Conservation (phyloP, 2,888 invertebrate species). For the Rotaria sp. region DNA sequence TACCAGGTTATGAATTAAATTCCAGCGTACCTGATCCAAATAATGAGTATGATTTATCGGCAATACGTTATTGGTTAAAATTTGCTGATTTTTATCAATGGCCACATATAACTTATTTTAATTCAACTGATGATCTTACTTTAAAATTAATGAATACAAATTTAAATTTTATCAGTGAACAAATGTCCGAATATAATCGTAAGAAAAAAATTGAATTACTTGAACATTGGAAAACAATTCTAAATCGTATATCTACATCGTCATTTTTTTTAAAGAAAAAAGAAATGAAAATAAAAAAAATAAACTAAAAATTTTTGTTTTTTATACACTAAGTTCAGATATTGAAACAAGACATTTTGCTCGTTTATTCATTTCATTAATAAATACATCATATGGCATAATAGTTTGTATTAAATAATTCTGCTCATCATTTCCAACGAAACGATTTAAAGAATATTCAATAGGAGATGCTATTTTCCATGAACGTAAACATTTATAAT, state of each 20-base stretch:
- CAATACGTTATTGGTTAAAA: slow-evolving; percentile 38
- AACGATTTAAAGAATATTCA: slow-evolving; percentile 8
- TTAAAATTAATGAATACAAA: slow-evolving; percentile 24
- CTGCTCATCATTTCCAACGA: not conserved
- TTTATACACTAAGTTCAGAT: not conserved
- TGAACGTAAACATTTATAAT: not conserved
- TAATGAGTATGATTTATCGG: not conserved
- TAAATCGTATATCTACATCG: not conserved
- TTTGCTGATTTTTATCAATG: slow-evolving; percentile 40
- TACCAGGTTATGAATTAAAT: not conserved
- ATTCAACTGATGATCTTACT: slow-evolving; percentile 36
- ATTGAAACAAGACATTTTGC: slow-evolving; percentile 21
- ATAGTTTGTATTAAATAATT: not conserved
- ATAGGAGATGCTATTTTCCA: slow-evolving; percentile 19
- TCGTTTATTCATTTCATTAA: slow-evolving; percentile 29
- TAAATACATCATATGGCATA: slow-evolving; percentile 24
- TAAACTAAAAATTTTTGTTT: not conserved
- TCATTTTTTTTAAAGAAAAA: not conserved
- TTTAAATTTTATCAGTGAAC: slow-evolving; percentile 32
- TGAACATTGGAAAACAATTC: not conserved
- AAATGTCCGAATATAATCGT: slow-evolving; percentile 30
- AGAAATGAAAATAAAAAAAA: not conserved
- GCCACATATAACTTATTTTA: slow-evolving; percentile 38
- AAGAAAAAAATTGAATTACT: not conserved
- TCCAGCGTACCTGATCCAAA: not conserved